Percentiles rank a stretch among this genome's conserved stretches.
phyloP scores from a whole-genome alignment of 2,888 invertebrate species.

The Dysmachus trigonus region DNA sequence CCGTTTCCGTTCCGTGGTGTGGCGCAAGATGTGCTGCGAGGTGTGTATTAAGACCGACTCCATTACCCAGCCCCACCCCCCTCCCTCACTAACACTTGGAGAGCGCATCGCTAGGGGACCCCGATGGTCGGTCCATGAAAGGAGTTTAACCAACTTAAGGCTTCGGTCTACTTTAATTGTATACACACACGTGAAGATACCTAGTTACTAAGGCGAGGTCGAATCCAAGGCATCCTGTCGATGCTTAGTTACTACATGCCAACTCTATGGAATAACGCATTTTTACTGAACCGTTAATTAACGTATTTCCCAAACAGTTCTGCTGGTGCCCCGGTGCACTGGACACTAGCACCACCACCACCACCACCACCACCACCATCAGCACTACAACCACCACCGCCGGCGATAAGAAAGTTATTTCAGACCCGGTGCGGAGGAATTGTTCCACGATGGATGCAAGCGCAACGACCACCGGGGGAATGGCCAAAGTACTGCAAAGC shows the following conservation, averaged over 20 bases:
- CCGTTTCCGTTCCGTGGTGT: slow-evolving; percentile 33
- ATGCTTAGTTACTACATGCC: slow-evolving; percentile 28
- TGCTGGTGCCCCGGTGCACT: background rate
- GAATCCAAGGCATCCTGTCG: slow-evolving; percentile 10
- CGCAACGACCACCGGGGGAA: background rate
- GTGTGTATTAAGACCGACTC: slow-evolving; percentile 46
- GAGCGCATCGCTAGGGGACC: slow-evolving; percentile 42
- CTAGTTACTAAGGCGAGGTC: slow-evolving; percentile 17
- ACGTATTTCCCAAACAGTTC: slow-evolving; percentile 2
- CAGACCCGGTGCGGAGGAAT: background rate
- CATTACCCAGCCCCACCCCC: background rate
- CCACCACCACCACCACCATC: background rate
- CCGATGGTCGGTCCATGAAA: slow-evolving; percentile 46
- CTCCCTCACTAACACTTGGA: slow-evolving; percentile 28
- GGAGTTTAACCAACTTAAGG: slow-evolving; percentile 49
- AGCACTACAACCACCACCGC: background rate
- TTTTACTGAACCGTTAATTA: slow-evolving; percentile 45
- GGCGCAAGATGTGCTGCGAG: slow-evolving; percentile 44
- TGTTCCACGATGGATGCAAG: background rate
- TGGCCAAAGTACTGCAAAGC: background rate
- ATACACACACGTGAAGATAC: slow-evolving; percentile 28
- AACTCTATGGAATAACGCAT: slow-evolving; percentile 38
- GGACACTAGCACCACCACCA: background rate
- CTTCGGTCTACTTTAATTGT: slow-evolving; percentile 47
- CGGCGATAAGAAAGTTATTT: background rate